phyloP scores from a whole-genome alignment of 2,797 vertebrate species.

The Manis pentadactyla region DNA sequence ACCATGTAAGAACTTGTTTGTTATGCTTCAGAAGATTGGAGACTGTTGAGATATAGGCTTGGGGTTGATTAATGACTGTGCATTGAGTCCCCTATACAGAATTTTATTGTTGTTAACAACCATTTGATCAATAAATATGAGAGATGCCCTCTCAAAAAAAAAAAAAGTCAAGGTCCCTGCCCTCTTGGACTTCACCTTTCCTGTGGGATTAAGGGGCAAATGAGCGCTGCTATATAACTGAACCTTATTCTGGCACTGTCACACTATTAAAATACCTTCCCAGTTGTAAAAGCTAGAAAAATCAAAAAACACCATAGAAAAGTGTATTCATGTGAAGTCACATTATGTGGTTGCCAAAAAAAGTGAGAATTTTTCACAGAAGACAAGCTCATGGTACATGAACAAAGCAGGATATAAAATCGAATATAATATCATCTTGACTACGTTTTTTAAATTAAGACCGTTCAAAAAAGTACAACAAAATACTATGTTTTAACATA shows the following conservation, averaged over 20 bases:
- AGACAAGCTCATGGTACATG: not conserved
- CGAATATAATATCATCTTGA: not conserved
- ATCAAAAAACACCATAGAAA: not conserved
- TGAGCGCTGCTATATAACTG: not conserved
- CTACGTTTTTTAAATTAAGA: not conserved
- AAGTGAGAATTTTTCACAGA: not conserved
- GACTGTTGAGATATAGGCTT: no score
- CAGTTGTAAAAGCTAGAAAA: slow-evolving; percentile 23
- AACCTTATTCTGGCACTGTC: not conserved
- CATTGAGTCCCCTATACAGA: no score
- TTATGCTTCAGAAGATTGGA: no score
- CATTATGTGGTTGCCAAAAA: not conserved
- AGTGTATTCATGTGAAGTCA: not conserved
- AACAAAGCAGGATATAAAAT: not conserved
- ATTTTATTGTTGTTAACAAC: no score
- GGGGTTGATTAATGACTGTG: no score
- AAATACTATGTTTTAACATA: slow-evolving; percentile 30
- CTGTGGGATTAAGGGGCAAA: not conserved
- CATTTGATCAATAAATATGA: no score
- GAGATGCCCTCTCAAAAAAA: no score
- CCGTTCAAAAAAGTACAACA: slow-evolving; percentile 2
- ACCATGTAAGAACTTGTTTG: no score
- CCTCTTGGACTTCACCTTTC: not conserved
- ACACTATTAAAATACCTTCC: not conserved
- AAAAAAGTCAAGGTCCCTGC: not conserved